Evolutionary conservation across 2,888 invertebrate species (phyloP), one percentile per base, ranked within the genome.

Genomic region (Aporophyla lueneburgensis): DNA sequence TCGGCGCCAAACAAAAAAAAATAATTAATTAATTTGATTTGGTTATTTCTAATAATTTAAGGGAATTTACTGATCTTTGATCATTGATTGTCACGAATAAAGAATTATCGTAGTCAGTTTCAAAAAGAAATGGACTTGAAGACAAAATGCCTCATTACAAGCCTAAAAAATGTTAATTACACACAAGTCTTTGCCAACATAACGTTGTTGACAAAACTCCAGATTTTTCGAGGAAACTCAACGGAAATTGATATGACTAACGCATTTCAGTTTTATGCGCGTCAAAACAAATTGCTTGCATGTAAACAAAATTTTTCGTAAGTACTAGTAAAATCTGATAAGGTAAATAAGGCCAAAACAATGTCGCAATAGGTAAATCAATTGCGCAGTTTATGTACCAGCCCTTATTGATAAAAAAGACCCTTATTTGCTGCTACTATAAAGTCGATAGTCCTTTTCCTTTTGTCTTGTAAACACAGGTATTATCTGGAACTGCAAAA

Each of bases 221-320:
- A 46, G 69, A 77, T 59, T 21, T 24, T 83, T 81, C 86, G 51
- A 19, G 54, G 76, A 83, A 85, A 24, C 58, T 33, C 63, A 58
- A 6, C 76, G 80, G 76, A 79, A 76, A 69, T 71, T 40, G 51
- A 24, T 66, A 86, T 87, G 87, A 87, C 76, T 87, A 76, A 85
- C 33, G 19, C 58, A 69, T 71, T 81, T 78, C 67, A 83, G 46
- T 51, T 46, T 58, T 80, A 33, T 58, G 49, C 66, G 74, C 76
- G 68, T 63, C 81, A 83, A 83, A 79, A 86, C 69, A 76, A 63
- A 78, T 58, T 21, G 40, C 21, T 56, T 67, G 27, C 61, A 65
- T 76, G 65, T 78, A 84, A 84, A 84, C 74, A 76, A 58, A 61
- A 63, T 70, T 63, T 33, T 81, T 66, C 49, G 56, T 65, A 53